Percentiles rank a stretch among this genome's conserved stretches.
These are phyloP conservation scores for Arizona elegans DNA, from an alignment of 2,113 vertebrate species.

Conservation along the genomic window DNA sequence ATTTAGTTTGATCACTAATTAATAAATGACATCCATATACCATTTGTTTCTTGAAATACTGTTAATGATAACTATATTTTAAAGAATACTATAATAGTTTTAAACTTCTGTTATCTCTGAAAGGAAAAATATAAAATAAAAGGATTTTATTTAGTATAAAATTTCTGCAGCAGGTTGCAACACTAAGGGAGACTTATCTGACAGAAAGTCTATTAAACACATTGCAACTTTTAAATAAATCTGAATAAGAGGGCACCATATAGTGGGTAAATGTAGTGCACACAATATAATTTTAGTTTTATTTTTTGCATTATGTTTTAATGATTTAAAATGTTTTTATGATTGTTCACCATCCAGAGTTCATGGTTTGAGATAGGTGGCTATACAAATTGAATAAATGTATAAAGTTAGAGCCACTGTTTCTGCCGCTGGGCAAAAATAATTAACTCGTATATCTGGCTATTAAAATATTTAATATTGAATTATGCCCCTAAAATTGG, in stretches of 20 bases:
- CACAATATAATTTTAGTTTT: neutral
- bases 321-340: neutral
- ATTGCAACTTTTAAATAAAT: neutral
- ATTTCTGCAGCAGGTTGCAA: too few relatives aligned
- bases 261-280: neutral
- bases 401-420: neutral
- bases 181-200: neutral
- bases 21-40: neutral
- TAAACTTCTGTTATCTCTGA: neutral
- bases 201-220: neutral
- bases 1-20: neutral
- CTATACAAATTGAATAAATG: neutral
- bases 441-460: neutral
- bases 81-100: neutral
- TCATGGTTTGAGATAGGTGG: neutral
- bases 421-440: neutral
- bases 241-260: neutral
- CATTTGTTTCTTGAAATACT: neutral
- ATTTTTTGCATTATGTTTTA: neutral
- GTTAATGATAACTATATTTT: neutral
- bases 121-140: neutral
- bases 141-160: neutral
- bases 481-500: neutral
- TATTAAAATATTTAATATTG: neutral
- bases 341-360: neutral